Evolutionary conservation across 2,113 vertebrate species (phyloP).

Genomic region (Garra rufa): DNA sequence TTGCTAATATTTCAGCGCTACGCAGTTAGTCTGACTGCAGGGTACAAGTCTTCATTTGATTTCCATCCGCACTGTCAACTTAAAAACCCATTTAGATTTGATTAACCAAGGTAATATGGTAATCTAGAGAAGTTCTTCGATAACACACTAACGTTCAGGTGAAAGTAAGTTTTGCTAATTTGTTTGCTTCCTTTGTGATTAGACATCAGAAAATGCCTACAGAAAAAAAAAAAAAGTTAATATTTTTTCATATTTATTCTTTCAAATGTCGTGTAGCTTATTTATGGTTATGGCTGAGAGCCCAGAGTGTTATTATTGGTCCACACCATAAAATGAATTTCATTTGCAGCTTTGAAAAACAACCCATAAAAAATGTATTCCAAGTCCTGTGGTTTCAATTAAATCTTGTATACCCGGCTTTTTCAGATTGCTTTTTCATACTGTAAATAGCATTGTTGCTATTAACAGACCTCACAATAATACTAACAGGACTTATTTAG

Average conservation of each 20-base stretch:
- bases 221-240: neutral
- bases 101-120: conserved; percentile 38
- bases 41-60: conserved; percentile 42
- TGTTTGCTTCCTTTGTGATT: conserved; percentile 24
- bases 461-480: neutral
- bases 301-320: conserved; percentile 40
- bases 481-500: conserved; percentile 11
- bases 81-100: conserved; percentile 44
- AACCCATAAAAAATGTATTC: conserved; percentile 23
- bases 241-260: conserved; percentile 18
- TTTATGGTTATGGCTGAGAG: conserved; percentile 35
- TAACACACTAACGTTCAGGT: conserved; percentile 14
- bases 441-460: conserved; percentile 22
- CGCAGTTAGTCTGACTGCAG: conserved; percentile 42
- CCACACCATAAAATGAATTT: conserved; percentile 27
- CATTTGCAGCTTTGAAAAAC: conserved; percentile 38
- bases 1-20: conserved; percentile 49
- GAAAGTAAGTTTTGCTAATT: conserved; percentile 18
- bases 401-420: neutral
- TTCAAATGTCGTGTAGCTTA: conserved; percentile 24
- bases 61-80: conserved; percentile 35
- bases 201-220: conserved; percentile 1
- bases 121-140: conserved; percentile 23
- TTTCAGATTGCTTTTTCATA: conserved; percentile 26
- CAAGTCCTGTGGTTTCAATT: conserved; percentile 34